Conservation (phyloP, 2,888 invertebrate species). For the Pristionchus fissidentatus region DNA sequence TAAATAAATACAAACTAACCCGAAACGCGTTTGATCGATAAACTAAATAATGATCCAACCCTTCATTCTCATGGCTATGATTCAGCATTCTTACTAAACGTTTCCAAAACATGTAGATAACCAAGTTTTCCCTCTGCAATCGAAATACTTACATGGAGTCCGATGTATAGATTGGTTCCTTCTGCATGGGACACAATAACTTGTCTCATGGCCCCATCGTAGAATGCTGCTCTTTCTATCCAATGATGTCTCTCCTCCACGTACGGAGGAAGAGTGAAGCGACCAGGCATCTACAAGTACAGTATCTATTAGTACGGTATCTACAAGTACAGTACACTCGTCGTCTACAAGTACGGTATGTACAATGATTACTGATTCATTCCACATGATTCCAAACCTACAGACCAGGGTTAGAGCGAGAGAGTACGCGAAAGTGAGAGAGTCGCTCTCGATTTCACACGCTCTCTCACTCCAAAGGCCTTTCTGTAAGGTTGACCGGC, state of each 20-base stretch:
- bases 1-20: too few relatives aligned
- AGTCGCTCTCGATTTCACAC: too few relatives aligned
- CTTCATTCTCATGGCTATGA: too few relatives aligned
- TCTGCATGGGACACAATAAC: slow-evolving; percentile 71
- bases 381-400: too few relatives aligned
- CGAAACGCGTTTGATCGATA: too few relatives aligned
- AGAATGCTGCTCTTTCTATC: slow-evolving; percentile 71
- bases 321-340: slow-evolving; percentile 41
- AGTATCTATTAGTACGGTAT: slow-evolving; percentile 56
- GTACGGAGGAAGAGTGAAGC: slow-evolving; percentile 65
- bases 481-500: too few relatives aligned
- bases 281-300: slow-evolving; percentile 56
- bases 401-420: too few relatives aligned
- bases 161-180: slow-evolving; percentile 71
- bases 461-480: too few relatives aligned
- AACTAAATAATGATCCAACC: too few relatives aligned
- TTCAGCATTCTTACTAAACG: too few relatives aligned
- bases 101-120: background rate
- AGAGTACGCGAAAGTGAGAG: too few relatives aligned
- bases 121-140: too few relatives aligned
- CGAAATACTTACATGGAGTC: slow-evolving; percentile 55
- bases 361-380: background rate
- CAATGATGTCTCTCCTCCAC: slow-evolving; percentile 66
- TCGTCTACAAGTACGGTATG: background rate
- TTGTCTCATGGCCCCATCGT: slow-evolving; percentile 66